A percentile compares a stretch with the other conserved stretches of the same genome.
phyloP scores from a whole-genome alignment of 2,888 invertebrate genomes.

The Netelia melanura region DNA sequence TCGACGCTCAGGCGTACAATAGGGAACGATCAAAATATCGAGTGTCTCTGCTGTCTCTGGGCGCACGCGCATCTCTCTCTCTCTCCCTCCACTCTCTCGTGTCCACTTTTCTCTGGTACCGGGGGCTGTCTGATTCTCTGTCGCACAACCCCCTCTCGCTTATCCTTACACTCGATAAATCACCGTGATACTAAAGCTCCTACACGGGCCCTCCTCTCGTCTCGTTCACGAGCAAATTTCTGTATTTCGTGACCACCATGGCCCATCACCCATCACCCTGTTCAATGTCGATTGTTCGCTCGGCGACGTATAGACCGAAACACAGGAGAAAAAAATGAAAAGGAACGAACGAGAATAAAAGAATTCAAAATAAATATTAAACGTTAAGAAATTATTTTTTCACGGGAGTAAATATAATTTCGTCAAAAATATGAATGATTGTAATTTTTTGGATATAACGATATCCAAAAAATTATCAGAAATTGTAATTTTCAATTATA shows the following conservation, averaged over 20 bases:
- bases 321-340: background rate
- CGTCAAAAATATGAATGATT: too few relatives aligned
- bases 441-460: too few relatives aligned
- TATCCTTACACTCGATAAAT: conserved; percentile 63
- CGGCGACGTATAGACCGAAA: background rate
- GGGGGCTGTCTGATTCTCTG: conserved; percentile 18
- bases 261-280: background rate
- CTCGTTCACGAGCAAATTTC: conserved; percentile 41
- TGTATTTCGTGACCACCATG: conserved; percentile 25
- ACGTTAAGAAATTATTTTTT: too few relatives aligned
- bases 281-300: background rate
- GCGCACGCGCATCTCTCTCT: conserved; percentile 31
- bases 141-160: conserved; percentile 32
- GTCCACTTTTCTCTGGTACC: conserved; percentile 63
- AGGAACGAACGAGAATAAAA: background rate
- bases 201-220: conserved; percentile 21
- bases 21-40: conserved; percentile 71
- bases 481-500: too few relatives aligned
- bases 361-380: too few relatives aligned
- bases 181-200: conserved; percentile 41
- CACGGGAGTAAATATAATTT: too few relatives aligned
- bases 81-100: conserved; percentile 30
- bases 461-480: too few relatives aligned
- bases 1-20: conserved; percentile 64
- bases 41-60: conserved; percentile 65